Conservation (phyloP, 2,888 invertebrate species). For the Tetramorium bicarinatum region DNA sequence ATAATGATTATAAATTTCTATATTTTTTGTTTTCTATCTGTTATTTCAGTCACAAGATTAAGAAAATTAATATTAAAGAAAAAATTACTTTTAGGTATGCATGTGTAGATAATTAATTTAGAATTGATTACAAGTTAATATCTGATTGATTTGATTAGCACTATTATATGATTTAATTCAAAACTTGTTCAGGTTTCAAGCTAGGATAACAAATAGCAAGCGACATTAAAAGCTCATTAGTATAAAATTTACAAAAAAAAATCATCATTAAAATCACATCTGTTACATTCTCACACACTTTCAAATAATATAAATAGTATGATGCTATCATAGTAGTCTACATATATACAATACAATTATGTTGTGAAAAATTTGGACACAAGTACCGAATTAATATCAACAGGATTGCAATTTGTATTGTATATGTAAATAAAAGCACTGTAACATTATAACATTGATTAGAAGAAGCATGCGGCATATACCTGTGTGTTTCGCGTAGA, state of each 20-base stretch:
- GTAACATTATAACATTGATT: slow-evolving; percentile 24
- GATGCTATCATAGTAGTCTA: neutral
- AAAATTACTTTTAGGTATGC: neutral
- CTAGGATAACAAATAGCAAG: slow-evolving; percentile 26
- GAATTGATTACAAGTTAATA: slow-evolving; percentile 26
- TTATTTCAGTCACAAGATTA: neutral
- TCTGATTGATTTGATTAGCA: neutral
- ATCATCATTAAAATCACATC: slow-evolving; percentile 1
- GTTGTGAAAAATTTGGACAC: neutral
- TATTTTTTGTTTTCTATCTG: neutral
- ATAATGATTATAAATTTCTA: slow-evolving; percentile 2
- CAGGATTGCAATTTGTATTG: slow-evolving; percentile 13
- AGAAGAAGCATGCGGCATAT: slow-evolving; percentile 78
- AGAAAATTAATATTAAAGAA: slow-evolving; percentile 18
- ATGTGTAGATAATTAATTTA: slow-evolving; percentile 10
- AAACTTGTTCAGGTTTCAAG: slow-evolving; percentile 33
- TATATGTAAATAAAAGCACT: slow-evolving; percentile 16
- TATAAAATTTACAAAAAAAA: slow-evolving; percentile 31
- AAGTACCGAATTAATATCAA: neutral
- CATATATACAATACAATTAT: neutral
- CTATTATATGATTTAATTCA: slow-evolving; percentile 26
- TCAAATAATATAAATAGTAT: slow-evolving; percentile 7
- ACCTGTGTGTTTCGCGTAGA: slow-evolving; percentile 87
- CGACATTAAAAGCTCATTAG: slow-evolving; percentile 48
- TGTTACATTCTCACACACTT: neutral